phyloP scores from a whole-genome alignment of 2,797 vertebrate genomes.

The Chelonia mydas region DNA sequence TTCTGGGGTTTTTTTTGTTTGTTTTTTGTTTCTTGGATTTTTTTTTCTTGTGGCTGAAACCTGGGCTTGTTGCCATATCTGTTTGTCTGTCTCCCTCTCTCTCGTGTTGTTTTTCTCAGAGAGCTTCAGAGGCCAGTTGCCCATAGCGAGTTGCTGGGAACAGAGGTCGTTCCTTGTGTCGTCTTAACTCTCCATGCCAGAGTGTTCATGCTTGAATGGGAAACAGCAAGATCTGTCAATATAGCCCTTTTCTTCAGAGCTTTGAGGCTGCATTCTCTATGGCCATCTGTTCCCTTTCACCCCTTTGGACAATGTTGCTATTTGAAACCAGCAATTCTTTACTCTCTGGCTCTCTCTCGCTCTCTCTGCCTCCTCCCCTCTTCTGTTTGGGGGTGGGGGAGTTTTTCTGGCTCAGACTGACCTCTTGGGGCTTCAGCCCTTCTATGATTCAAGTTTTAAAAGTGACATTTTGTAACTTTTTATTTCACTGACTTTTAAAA shows the following conservation, averaged over 20 bases:
- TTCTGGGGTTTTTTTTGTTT: constrained; percentile 12
- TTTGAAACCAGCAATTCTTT: constrained; percentile 81
- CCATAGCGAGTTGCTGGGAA: constrained; percentile 79
- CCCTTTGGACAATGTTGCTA: constrained; percentile 87
- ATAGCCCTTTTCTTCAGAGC: constrained; percentile 80
- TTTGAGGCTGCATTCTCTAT: constrained; percentile 84
- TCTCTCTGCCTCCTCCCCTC: not conserved
- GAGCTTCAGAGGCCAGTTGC: constrained; percentile 74
- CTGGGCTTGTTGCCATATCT: constrained; percentile 78
- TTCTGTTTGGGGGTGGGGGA: constrained; percentile 35
- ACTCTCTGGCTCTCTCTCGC: constrained; percentile 69
- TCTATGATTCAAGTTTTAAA: constrained; percentile 43
- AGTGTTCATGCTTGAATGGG: constrained; percentile 81
- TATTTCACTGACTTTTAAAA: constrained; percentile 39
- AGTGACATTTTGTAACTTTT: constrained; percentile 52
- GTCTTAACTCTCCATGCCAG: constrained; percentile 78
- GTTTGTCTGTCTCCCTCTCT: constrained; percentile 71
- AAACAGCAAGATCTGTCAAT: constrained; percentile 86
- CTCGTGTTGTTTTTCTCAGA: constrained; percentile 76
- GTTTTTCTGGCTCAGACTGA: constrained; percentile 47
- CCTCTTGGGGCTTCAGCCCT: constrained; percentile 46
- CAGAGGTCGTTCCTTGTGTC: constrained; percentile 78
- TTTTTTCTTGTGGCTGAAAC: constrained; percentile 38
- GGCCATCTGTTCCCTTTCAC: constrained; percentile 88
- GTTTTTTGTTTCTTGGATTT: not conserved